Evolutionary conservation across 2,113 vertebrate genomes (phyloP).

Genomic region (Puffinus mauretanicus): DNA sequence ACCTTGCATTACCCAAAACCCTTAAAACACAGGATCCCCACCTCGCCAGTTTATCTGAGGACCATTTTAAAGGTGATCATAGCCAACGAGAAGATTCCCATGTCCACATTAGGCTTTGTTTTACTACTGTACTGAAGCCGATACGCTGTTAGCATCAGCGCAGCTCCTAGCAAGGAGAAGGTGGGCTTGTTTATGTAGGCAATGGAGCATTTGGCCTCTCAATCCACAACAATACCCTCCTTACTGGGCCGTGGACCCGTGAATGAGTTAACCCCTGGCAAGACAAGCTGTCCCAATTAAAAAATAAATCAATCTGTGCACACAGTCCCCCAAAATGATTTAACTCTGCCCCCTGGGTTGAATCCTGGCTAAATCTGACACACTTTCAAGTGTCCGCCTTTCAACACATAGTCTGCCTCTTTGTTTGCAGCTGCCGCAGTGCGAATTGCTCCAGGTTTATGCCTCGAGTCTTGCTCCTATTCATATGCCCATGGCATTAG

Average conservation of each 20-base stretch:
- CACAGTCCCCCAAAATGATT: not conserved
- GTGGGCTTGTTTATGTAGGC: not conserved
- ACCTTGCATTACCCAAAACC: not conserved
- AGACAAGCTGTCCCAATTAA: constrained; percentile 14
- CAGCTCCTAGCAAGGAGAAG: not conserved
- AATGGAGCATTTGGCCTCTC: not conserved
- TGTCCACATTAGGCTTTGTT: not conserved
- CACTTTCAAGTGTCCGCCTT: not conserved
- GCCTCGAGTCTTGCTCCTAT: not conserved
- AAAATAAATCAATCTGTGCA: not conserved
- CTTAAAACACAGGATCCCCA: not conserved
- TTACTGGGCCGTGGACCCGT: not conserved
- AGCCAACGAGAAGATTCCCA: not conserved
- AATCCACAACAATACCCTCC: rapidly evolving
- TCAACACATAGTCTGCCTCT: not conserved
- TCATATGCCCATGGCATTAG: not conserved
- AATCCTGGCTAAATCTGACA: not conserved
- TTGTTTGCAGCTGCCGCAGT: constrained; percentile 48
- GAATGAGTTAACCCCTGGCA: not conserved
- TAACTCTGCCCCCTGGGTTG: not conserved
- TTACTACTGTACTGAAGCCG: rapidly evolving
- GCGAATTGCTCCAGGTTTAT: not conserved
- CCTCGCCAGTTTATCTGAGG: not conserved
- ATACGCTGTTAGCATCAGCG: rapidly evolving
- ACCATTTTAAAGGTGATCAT: not conserved